Evolutionary conservation across 2,888 invertebrate genomes (phyloP), one percentile per base, ranked within the genome.

Genomic region (Tortrix viridana): DNA sequence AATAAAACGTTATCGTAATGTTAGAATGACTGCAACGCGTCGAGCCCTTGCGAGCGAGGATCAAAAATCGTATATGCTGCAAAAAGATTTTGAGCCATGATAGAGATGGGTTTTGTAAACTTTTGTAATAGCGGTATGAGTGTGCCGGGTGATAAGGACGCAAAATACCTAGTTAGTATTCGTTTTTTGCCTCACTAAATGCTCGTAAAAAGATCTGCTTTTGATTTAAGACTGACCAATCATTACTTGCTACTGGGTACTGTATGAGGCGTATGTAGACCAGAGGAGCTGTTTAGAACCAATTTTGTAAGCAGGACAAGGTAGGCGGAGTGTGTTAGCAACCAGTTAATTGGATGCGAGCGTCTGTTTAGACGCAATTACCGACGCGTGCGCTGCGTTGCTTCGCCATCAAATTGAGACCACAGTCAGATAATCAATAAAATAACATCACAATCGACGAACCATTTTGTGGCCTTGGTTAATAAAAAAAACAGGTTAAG

Each of bases 301-400:
- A 16, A 23, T 23, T 43, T 20, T 43, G 48, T 22, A 48, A 55
- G 18, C 55, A 16, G 48, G 47, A 46, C 60, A 47, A 60, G 55
- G 55, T 55, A 55, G 49, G 46, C 37, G 50, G 32, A 32, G 32
- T 38, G 41, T 22, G 54, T 32, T 20, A 54, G 43, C 46, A 41
- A 16, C 14, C 43, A 41, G 50, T 19, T 50, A 50, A 50, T 50
- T 37, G 50, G 12, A 16, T 49, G 26, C 32, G 49, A 49, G 32
- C 32, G 49, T 16, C 18, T 49, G 54, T 20, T 60, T 60, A 60
- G 54, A 41, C 16, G 37, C 54, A 54, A 60, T 60, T 60, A 60
- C 23, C 59, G 18, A 16, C 50, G 38, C 47, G 43, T 19, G 19
- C 37, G 20, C n/a, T 12, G 18, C 23, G 3, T 26, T 5, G 12